Percentiles rank a stretch among this genome's conserved stretches.
phyloP scores from a whole-genome alignment of 1,140 invertebrate species.

The Papilio polytes region DNA sequence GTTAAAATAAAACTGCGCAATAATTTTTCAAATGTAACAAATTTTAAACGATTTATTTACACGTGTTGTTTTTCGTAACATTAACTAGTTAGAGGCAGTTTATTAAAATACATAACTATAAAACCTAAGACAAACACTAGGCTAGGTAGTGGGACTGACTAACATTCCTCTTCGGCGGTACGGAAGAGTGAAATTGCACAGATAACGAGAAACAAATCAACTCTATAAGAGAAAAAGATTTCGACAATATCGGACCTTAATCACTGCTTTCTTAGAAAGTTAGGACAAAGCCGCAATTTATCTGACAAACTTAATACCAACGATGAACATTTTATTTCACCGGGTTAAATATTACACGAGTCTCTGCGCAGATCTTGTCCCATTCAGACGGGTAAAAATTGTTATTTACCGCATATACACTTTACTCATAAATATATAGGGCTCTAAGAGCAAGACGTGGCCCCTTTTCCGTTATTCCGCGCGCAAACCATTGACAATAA shows the following conservation, averaged over 20 bases:
- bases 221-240: neutral
- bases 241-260: conserved; percentile 10
- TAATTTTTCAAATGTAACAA: neutral
- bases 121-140: conserved; percentile 6
- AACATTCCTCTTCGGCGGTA: neutral
- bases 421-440: conserved; percentile 27
- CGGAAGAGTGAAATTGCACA: neutral
- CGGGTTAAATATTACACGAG: conserved; percentile 4
- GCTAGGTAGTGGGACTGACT: neutral
- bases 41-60: conserved; percentile 6
- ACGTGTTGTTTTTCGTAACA: neutral
- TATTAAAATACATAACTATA: conserved; percentile 17
- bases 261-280: conserved; percentile 34
- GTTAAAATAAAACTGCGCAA: conserved; percentile 21
- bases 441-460: conserved; percentile 1
- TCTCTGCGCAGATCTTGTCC: neutral
- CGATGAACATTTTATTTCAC: conserved; percentile 18
- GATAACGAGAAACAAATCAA: neutral
- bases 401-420: conserved; percentile 17
- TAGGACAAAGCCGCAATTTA: conserved; percentile 13
- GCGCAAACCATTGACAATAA: conserved; percentile 21
- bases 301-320: conserved; percentile 19
- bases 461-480: neutral
- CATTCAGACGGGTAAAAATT: conserved; percentile 26
- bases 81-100: conserved; percentile 7